These are phyloP conservation scores for Neria commutata DNA, from an alignment of 2,888 invertebrate genomes.

Conservation along the genomic window DNA sequence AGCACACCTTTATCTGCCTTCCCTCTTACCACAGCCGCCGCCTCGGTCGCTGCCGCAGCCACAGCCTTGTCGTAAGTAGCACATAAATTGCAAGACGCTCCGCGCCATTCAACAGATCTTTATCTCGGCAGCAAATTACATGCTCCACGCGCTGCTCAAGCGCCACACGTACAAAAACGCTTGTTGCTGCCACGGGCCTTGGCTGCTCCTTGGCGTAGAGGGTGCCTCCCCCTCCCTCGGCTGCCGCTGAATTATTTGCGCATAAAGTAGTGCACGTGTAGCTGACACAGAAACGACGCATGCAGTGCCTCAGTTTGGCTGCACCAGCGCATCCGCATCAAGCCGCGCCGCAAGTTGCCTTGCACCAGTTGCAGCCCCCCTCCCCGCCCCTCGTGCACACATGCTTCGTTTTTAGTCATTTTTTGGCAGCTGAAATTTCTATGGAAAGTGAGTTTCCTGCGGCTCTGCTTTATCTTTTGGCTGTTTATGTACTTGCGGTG, in stretches of 20 bases:
- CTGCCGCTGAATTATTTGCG: neutral
- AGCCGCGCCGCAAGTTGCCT: too few relatives aligned
- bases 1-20: neutral
- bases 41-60: too few relatives aligned
- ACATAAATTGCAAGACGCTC: neutral
- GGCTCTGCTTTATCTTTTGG: too few relatives aligned
- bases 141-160: neutral
- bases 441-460: too few relatives aligned
- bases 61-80: neutral
- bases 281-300: neutral
- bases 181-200: neutral
- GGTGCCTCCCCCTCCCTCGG: too few relatives aligned
- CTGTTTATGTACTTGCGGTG: too few relatives aligned
- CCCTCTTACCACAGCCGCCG: neutral
- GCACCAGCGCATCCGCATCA: too few relatives aligned
- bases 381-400: too few relatives aligned
- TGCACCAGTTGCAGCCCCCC: too few relatives aligned
- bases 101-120: neutral
- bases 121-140: constrained; percentile 1
- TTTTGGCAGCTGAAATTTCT: too few relatives aligned
- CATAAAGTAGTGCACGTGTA: neutral
- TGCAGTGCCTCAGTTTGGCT: neutral
- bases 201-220: too few relatives aligned
- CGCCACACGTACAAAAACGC: neutral
- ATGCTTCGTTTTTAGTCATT: too few relatives aligned